Evolutionary conservation across 2,113 vertebrate species (phyloP).

Genomic region (Galemys pyrenaicus): DNA sequence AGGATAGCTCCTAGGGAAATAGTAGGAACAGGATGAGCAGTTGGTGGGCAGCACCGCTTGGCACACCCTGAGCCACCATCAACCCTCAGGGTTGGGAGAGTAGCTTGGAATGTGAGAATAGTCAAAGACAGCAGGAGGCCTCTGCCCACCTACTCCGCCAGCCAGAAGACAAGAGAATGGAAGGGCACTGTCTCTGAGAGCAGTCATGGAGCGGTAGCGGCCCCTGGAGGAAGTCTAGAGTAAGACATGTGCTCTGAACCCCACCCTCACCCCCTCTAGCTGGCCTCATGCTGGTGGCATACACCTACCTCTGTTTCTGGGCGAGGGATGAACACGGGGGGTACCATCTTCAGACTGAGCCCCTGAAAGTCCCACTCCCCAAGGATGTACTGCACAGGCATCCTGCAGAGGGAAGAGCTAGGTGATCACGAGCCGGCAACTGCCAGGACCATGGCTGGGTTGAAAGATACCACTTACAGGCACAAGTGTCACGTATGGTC

Average conservation of each 20-base stretch:
- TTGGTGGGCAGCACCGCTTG: neutral
- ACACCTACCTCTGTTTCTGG: conserved; percentile 96
- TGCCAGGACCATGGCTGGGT: neutral
- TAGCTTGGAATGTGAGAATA: neutral
- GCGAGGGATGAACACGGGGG: conserved; percentile 97
- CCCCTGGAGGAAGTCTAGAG: conserved; percentile 64
- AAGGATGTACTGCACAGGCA: conserved; percentile 97
- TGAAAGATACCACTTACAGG: neutral
- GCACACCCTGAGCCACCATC: neutral
- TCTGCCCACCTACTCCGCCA: neutral
- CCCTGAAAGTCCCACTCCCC: conserved; percentile 97
- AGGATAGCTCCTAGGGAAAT: neutral
- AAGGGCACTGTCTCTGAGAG: neutral
- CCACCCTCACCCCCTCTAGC: neutral
- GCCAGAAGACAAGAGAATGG: neutral
- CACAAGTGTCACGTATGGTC: neutral
- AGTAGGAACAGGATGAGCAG: neutral
- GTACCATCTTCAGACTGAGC: conserved; percentile 93
- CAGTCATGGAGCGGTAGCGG: neutral
- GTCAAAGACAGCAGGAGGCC: neutral
- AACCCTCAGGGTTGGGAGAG: neutral
- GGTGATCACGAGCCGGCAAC: neutral
- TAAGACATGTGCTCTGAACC: neutral
- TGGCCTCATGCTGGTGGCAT: no score
- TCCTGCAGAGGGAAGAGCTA: conserved; percentile 82